Conservation (phyloP, 2,113 vertebrate species). For the Lophotis ruficrista region DNA sequence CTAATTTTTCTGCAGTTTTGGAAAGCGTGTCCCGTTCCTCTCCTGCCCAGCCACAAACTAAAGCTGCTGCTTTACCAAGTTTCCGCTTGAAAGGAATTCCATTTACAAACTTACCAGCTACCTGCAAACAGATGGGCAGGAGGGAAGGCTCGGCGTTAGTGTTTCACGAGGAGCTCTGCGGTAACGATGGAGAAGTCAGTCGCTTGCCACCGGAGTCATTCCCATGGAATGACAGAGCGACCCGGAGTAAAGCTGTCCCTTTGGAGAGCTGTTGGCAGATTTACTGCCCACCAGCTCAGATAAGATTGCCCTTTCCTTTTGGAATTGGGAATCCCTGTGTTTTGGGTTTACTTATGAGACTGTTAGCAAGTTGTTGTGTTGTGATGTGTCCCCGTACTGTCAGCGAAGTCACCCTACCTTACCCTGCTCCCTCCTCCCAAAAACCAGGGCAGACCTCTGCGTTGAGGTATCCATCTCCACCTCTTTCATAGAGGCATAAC, state of each 20-base stretch:
- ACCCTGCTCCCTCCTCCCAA: background rate
- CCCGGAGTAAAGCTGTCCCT: background rate
- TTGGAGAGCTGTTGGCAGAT: constrained; percentile 28
- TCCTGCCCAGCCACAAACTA: background rate
- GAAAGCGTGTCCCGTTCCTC: background rate
- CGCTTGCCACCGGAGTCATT: constrained; percentile 17
- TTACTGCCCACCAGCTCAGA: constrained; percentile 19
- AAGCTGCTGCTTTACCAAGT: background rate
- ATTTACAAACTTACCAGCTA: background rate
- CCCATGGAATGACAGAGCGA: background rate
- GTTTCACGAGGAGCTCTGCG: background rate
- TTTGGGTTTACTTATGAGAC: background rate
- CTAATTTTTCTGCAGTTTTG: background rate
- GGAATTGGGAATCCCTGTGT: background rate
- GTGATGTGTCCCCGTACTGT: background rate
- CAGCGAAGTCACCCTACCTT: background rate
- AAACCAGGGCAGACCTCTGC: background rate
- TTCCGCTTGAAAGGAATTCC: constrained; percentile 8
- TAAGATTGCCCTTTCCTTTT: background rate
- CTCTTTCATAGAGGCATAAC: background rate
- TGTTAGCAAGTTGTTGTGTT: background rate
- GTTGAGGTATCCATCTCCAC: background rate
- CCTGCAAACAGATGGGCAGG: background rate
- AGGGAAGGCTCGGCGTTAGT: background rate
- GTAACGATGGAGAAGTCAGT: constrained; percentile 21